Evolutionary conservation across 2,797 vertebrate genomes (phyloP).

Genomic region (Urocyon cinereoargenteus): DNA sequence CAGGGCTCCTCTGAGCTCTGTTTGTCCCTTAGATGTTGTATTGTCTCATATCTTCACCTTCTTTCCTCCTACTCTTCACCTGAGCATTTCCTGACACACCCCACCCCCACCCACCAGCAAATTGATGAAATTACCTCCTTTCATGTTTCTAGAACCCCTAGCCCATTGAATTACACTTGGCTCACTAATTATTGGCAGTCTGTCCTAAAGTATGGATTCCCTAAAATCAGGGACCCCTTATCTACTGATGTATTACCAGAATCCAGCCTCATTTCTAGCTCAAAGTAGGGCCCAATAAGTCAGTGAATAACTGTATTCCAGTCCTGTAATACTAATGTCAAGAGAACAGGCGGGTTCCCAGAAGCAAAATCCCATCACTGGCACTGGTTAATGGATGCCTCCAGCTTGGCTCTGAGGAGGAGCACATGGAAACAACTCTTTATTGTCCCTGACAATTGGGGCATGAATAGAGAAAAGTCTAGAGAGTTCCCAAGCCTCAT

Average conservation of each 20-base stretch:
- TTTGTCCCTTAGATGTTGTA: neutral
- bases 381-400: neutral
- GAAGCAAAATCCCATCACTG: neutral
- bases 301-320: neutral
- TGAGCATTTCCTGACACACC: neutral
- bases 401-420: neutral
- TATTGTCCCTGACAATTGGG: constrained; percentile 57
- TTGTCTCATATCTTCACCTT: neutral
- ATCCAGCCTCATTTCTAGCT: neutral
- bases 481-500: neutral
- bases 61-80: neutral
- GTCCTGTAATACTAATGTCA: neutral
- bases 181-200: neutral
- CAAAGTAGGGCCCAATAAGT: neutral
- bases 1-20: neutral
- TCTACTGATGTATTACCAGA: neutral
- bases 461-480: constrained; percentile 38
- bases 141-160: neutral
- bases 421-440: constrained; percentile 24
- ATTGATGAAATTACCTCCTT: neutral
- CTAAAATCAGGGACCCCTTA: neutral
- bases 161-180: neutral
- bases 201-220: neutral
- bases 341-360: neutral
- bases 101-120: too few species aligned